Evolutionary conservation across 2,888 invertebrate species (phyloP), one percentile per base, ranked within the genome.

Genomic region (Drosophila pseudotalamancana): DNA sequence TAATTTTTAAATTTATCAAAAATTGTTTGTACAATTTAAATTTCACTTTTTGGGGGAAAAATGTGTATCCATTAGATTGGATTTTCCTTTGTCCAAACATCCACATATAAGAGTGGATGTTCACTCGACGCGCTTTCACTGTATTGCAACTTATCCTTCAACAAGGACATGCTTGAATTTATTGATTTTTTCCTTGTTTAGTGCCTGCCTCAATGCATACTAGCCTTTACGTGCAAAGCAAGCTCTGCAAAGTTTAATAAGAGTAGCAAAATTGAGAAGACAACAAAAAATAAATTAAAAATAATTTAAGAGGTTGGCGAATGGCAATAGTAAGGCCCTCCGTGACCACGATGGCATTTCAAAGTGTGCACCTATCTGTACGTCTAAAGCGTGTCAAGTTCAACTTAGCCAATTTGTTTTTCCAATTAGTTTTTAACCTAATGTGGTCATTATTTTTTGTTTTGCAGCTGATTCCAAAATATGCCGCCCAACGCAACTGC

Each of bases 401-500:
- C 67, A 81, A 16, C 46, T 57, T 59, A 27, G 18, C 40, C 56
- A 69, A 74, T 66, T 74, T 64, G 53, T 45, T 37, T 46, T 64
- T 66, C 1, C 11, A 19, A 50, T 27, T 60, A 39, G 60, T 39
- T 50, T 43, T 27, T 9, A 65, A 51, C 62, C 56, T 63, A 60
- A 72, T 67, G 50, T 55, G 21, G 16, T 25, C 39, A 27, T 19
- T 16, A 42, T 31, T 68, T 4, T 56, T 37, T 53, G 23, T 18
- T 50, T 53, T 63, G 4, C 32, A 51, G 54, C 76, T 72, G 71
- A 66, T 70, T 21, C 4, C 19, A 66, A 56, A 86, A 78, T 64
- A 94, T 94, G 94, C 93, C 94, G 77, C 94, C 94, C 72, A 92
- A 93, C 89, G 90, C 90, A 66, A 89, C 90, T 65, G 92, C 92